phyloP scores from a whole-genome alignment of 2,113 vertebrate species.

The Rutilus rutilus region DNA sequence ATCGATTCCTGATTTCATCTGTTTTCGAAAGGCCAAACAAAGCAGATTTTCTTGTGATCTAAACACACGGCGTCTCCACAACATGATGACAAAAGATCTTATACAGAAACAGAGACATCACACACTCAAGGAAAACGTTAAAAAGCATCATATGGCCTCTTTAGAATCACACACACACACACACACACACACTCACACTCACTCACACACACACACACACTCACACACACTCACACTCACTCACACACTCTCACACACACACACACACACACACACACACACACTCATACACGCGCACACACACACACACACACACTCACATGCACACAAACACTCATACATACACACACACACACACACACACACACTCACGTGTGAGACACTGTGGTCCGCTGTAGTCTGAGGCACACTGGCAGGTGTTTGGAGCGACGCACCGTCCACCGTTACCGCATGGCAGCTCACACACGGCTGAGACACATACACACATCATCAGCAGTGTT shows the following conservation, averaged over 20 bases:
- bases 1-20: too few species aligned
- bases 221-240: slow-evolving; percentile 45
- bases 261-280: slow-evolving; percentile 52
- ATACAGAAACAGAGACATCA: too few species aligned
- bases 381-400: slow-evolving; percentile 80
- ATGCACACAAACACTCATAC: slow-evolving; percentile 65
- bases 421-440: slow-evolving; percentile 77
- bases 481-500: slow-evolving; percentile 21
- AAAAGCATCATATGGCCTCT: too few species aligned
- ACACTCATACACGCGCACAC: slow-evolving; percentile 49
- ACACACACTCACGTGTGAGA: slow-evolving; percentile 74
- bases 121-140: too few species aligned
- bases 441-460: slow-evolving; percentile 77
- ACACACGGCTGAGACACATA: slow-evolving; percentile 71
- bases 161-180: neutral
- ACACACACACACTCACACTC: slow-evolving; percentile 66
- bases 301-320: slow-evolving; percentile 65
- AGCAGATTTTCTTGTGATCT: too few species aligned
- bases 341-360: slow-evolving; percentile 53
- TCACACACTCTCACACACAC: slow-evolving; percentile 65
- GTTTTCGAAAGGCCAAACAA: too few species aligned
- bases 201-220: slow-evolving; percentile 53
- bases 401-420: slow-evolving; percentile 79
- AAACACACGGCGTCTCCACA: too few species aligned
- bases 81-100: too few species aligned